Evolutionary conservation across 2,888 invertebrate genomes (phyloP).

Genomic region (Mimachlamys varia): DNA sequence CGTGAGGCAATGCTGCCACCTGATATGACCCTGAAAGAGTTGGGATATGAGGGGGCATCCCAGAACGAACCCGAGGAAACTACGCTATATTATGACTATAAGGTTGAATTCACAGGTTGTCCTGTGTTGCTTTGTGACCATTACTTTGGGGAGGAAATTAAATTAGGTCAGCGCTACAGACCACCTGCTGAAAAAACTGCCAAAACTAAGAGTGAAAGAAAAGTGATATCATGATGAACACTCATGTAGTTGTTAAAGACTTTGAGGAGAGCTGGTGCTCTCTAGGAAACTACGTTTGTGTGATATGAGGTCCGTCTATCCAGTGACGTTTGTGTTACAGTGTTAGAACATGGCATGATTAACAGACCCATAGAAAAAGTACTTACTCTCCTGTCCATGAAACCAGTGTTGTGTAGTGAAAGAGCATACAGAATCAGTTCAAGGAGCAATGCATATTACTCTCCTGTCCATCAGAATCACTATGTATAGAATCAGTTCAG

Average conservation of each 20-base stretch:
- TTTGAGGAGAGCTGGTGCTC: too few relatives aligned
- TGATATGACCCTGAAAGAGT: conserved; percentile 72
- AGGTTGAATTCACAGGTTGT: conserved; percentile 77
- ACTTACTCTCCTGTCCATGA: too few relatives aligned
- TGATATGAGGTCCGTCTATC: too few relatives aligned
- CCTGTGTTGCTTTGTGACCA: conserved; percentile 78
- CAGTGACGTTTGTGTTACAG: too few relatives aligned
- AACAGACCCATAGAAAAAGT: background rate
- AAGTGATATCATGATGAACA: background rate
- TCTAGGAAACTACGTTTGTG: too few relatives aligned
- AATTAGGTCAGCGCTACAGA: conserved; percentile 9
- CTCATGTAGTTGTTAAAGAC: too few relatives aligned
- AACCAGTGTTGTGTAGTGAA: too few relatives aligned
- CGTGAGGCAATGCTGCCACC: conserved; percentile 70
- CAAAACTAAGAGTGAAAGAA: background rate
- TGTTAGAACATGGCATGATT: too few relatives aligned
- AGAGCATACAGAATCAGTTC: too few relatives aligned
- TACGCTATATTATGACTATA: conserved; percentile 77
- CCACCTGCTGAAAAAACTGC: background rate
- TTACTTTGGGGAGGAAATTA: conserved; percentile 74
- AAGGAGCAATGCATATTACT: too few relatives aligned
- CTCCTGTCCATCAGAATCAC: too few relatives aligned
- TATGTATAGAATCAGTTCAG: background rate
- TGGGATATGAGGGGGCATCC: conserved; percentile 72
- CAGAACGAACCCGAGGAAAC: conserved; percentile 73